Conservation (phyloP, 2,797 vertebrate genomes). For the Sciurus vulgaris region DNA sequence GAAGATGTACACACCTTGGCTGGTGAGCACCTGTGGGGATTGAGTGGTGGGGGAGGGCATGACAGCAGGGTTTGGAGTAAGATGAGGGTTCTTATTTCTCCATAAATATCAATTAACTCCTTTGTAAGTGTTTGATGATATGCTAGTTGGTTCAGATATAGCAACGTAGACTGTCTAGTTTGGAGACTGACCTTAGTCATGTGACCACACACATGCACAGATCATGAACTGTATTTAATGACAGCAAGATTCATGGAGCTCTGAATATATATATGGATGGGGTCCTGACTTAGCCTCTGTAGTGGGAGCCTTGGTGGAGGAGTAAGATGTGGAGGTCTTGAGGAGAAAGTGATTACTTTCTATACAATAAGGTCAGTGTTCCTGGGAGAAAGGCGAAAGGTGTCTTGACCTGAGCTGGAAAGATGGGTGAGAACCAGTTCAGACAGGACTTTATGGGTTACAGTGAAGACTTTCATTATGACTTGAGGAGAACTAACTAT, state of each 20-base stretch:
- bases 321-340: background rate
- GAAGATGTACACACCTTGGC: background rate
- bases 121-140: background rate
- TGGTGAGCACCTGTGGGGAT: background rate
- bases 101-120: background rate
- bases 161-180: background rate
- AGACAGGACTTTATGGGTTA: background rate
- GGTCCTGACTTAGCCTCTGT: background rate
- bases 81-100: background rate
- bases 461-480: background rate
- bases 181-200: background rate
- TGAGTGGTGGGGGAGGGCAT: accelerated
- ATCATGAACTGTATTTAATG: background rate
- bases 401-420: background rate
- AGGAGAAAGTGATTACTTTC: background rate
- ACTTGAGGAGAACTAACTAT: background rate
- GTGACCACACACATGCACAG: background rate
- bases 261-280: background rate
- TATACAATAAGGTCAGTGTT: background rate
- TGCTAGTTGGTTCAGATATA: background rate
- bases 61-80: background rate
- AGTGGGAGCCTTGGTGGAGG: background rate
- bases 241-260: background rate
- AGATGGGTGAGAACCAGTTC: background rate
- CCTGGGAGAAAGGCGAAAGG: background rate